Evolutionary conservation across 2,113 vertebrate species (phyloP).

Genomic region (Apteryx owenii): DNA sequence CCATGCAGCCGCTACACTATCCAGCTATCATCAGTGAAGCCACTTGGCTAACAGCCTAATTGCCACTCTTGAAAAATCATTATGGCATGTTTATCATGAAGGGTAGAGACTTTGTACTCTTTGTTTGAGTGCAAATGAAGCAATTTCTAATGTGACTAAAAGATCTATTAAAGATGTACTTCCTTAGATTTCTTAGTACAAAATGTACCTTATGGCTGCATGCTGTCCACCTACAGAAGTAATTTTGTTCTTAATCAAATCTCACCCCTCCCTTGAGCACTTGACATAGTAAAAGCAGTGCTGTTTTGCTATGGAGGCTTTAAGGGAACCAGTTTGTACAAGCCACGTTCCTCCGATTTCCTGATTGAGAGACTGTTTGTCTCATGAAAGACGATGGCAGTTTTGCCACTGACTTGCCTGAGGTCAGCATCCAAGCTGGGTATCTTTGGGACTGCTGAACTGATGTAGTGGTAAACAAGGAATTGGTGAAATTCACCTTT

Average conservation of each 20-base stretch:
- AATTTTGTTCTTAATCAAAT: background rate
- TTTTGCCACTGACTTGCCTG: background rate
- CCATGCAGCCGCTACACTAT: background rate
- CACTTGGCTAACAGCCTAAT: background rate
- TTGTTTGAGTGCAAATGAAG: background rate
- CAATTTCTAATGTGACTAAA: background rate
- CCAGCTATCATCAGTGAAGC: background rate
- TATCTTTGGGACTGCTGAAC: background rate
- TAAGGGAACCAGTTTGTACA: background rate
- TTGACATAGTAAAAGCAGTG: background rate
- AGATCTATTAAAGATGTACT: background rate
- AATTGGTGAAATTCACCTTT: background rate
- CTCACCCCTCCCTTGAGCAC: background rate
- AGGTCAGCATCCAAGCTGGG: background rate
- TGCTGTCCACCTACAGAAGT: background rate
- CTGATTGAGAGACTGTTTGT: background rate
- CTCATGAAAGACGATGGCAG: background rate
- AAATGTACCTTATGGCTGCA: background rate
- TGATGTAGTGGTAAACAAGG: background rate
- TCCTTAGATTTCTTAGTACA: background rate
- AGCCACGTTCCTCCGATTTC: background rate
- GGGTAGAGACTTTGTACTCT: background rate
- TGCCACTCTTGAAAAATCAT: background rate
- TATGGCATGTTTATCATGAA: background rate
- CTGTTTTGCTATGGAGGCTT: background rate